Conservation (phyloP, 1,140 invertebrate genomes). For the Coelopa frigida region DNA sequence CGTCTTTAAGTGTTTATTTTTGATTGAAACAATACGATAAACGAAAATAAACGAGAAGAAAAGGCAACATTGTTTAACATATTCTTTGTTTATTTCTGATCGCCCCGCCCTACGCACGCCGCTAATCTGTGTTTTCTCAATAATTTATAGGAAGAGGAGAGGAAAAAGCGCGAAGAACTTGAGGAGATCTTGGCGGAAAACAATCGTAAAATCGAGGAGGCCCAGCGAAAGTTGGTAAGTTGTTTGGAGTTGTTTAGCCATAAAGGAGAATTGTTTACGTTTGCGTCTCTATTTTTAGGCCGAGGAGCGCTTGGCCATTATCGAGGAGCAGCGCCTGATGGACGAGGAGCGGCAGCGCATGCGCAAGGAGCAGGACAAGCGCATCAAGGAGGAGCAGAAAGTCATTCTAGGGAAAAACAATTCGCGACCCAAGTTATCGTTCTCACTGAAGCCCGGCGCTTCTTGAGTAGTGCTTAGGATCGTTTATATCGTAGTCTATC, state of each 20-base stretch:
- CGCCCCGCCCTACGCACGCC: too few species aligned
- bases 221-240: conserved; percentile 89
- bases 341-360: conserved; percentile 89
- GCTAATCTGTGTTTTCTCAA: too few species aligned
- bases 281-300: conserved; percentile 54
- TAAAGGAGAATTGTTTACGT: neutral
- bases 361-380: conserved; percentile 85
- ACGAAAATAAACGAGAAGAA: too few species aligned
- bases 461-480: conserved; percentile 55
- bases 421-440: conserved; percentile 90
- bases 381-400: conserved; percentile 90
- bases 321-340: conserved; percentile 93
- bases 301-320: conserved; percentile 91
- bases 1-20: too few species aligned
- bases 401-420: conserved; percentile 96
- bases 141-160: conserved; percentile 86
- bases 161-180: conserved; percentile 86
- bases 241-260: neutral
- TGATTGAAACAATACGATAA: too few species aligned
- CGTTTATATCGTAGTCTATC: too few species aligned
- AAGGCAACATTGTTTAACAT: too few species aligned
- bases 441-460: conserved; percentile 71
- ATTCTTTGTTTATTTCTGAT: too few species aligned
- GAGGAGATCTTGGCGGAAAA: conserved; percentile 96
- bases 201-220: conserved; percentile 94